Conservation (phyloP, 2,888 invertebrate species). For the Acanthacorydalis orientalis region DNA sequence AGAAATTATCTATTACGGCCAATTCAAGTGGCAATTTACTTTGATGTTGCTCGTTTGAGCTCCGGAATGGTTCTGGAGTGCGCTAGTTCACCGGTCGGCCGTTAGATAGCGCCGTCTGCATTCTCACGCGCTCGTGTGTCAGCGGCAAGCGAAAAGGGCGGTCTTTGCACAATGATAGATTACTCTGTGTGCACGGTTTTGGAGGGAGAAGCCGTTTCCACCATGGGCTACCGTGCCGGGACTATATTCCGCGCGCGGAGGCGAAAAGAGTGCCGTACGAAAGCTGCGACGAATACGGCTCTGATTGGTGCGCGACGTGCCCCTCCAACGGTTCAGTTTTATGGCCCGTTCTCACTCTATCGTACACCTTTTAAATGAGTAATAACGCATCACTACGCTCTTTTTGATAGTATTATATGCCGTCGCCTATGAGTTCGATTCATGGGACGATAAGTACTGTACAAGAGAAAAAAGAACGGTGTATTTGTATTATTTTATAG, state of each 20-base stretch:
- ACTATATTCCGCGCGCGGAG: constrained; percentile 26
- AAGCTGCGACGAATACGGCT: constrained; percentile 39
- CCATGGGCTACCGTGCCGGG: constrained; percentile 13
- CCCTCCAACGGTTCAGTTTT: constrained; percentile 19
- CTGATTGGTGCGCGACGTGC: constrained; percentile 37
- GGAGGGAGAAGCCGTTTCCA: constrained; percentile 1
- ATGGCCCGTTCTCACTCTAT: constrained; percentile 13
- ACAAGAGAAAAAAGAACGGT: no score
- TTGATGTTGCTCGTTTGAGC: constrained; percentile 37
- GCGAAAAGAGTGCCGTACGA: constrained; percentile 21
- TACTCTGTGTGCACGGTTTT: background rate
- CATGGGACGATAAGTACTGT: no score
- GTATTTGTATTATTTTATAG: no score
- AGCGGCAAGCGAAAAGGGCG: constrained; percentile 10
- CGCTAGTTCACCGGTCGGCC: constrained; percentile 24
- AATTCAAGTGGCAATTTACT: constrained; percentile 22
- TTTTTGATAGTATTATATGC: no score
- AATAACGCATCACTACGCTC: background rate
- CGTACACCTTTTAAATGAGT: constrained; percentile 4
- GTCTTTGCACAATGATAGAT: background rate
- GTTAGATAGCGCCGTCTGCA: constrained; percentile 30
- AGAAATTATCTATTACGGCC: constrained; percentile 23
- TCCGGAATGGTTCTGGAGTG: constrained; percentile 31
- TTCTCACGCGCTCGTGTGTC: constrained; percentile 5
- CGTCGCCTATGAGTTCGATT: no score